These are phyloP conservation scores for Pangasius mekongensis DNA, from an alignment of 2,797 vertebrate genomes.

Conservation along the genomic window DNA sequence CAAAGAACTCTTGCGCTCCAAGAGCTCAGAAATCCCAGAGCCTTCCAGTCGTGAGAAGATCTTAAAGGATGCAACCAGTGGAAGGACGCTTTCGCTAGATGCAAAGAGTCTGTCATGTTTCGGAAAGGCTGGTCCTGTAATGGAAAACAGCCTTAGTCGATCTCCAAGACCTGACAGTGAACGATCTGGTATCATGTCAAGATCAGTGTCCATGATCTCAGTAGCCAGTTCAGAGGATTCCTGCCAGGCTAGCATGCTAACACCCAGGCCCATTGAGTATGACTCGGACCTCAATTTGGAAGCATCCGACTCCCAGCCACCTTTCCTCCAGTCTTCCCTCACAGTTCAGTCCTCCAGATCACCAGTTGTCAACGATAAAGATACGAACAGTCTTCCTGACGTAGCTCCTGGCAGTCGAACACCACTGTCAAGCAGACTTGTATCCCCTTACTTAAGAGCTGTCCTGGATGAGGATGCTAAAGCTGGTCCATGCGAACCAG, in stretches of 20 bases:
- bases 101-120: conserved; percentile 76
- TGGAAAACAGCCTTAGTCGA: conserved; percentile 84
- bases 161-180: conserved; percentile 91
- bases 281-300: conserved; percentile 91
- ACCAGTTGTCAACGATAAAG: conserved; percentile 85
- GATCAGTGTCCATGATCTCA: conserved; percentile 90
- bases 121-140: conserved; percentile 78
- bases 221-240: conserved; percentile 95
- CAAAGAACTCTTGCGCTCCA: conserved; percentile 90
- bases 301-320: conserved; percentile 88
- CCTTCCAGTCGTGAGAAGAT: conserved; percentile 80
- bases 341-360: conserved; percentile 87
- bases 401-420: conserved; percentile 77
- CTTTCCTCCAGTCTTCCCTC: conserved; percentile 89
- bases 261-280: conserved; percentile 85
- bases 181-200: conserved; percentile 84
- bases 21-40: conserved; percentile 90
- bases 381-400: conserved; percentile 82
- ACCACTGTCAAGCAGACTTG: conserved; percentile 74
- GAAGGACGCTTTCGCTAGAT: conserved; percentile 87
- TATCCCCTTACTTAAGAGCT: conserved; percentile 84
- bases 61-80: conserved; percentile 80
- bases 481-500: conserved; percentile 75
- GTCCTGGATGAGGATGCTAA: conserved; percentile 88
- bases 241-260: conserved; percentile 84